Evolutionary conservation across 2,888 invertebrate species (phyloP), one percentile per base, ranked within the genome.

Genomic region (Aleiodes testaceus): DNA sequence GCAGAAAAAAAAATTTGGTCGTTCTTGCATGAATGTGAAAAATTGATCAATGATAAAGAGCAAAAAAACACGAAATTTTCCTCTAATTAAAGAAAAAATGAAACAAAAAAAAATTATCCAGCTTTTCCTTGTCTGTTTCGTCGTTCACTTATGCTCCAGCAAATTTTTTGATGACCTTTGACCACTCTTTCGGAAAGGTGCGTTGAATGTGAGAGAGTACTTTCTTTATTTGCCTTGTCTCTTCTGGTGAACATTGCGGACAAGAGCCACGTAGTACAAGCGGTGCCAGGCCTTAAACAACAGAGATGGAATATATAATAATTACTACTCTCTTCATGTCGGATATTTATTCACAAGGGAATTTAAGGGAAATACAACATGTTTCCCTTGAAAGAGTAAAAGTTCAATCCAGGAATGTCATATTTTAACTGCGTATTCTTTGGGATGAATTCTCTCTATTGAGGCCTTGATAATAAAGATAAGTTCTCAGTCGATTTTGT

Each of bases 151-250:
- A 77, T 70, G 69, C 70, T 47, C 92, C 92, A 9, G 92, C 89
- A 82, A 93, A 93, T 79, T 92, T 92, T 82, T 92, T 91, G 18
- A 94, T 89, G 77, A 94, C 90, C 88, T 92, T 93, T 67, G 91
- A 90, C 94, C 94, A 94, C 85, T 94, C 94, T 80, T 92, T 92
- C 5, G 94, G 94, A 83, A 91, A 94, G 86, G 92, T 91, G 79
- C 92, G 89, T 83, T 94, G 94, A 68, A 94, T 92, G 87, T 93
- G 92, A 16, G 92, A 90, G 11, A 94, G 89, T 36, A 94, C 94
- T 84, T 92, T 91, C 84, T 93, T 92, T 79, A 94, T 93, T 88
- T 94, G 94, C 77, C 90, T 90, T 65, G 91, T 91, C 84, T 94
- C 93, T 80, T 91, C 90, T 2, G 92, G 91, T 2, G 90, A 88